Evolutionary conservation across 2,888 invertebrate species (phyloP).

Genomic region (Anoplius nigerrimus): DNA sequence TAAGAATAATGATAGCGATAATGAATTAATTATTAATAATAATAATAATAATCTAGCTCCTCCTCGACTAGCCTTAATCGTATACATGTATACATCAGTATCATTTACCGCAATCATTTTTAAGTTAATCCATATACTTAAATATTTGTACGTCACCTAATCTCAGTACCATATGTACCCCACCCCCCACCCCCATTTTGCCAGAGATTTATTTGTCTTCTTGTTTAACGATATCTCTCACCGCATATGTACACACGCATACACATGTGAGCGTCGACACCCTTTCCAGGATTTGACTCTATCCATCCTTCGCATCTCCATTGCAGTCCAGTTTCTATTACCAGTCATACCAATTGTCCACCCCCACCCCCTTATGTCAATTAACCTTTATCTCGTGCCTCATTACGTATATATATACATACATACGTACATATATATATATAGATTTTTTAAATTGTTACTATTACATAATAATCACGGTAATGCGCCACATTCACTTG

Average conservation of each 20-base stretch:
- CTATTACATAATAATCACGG: constrained; percentile 72
- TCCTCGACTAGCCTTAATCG: constrained; percentile 5
- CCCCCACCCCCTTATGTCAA: constrained; percentile 30
- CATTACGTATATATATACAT: constrained; percentile 44
- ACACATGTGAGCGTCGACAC: background rate
- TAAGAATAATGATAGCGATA: background rate
- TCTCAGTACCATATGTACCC: background rate
- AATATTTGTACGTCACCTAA: constrained; percentile 1
- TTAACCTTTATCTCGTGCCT: constrained; percentile 55
- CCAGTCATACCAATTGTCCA: too few species aligned
- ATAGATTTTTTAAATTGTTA: constrained; percentile 60
- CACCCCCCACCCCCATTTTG: background rate
- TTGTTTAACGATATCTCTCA: constrained; percentile 3
- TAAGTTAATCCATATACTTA: background rate
- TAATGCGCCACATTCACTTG: constrained; percentile 73
- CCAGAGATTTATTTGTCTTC: background rate
- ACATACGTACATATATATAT: constrained; percentile 51
- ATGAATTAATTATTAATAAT: constrained; percentile 2
- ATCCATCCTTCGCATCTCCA: background rate
- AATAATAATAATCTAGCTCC: background rate
- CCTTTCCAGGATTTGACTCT: background rate
- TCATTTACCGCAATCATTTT: constrained; percentile 1
- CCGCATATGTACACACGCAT: constrained; percentile 4
- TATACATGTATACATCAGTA: constrained; percentile 3
- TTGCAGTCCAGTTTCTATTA: background rate